Conservation (phyloP, 2,797 vertebrate genomes). For the Myiotriccus ornatus region DNA sequence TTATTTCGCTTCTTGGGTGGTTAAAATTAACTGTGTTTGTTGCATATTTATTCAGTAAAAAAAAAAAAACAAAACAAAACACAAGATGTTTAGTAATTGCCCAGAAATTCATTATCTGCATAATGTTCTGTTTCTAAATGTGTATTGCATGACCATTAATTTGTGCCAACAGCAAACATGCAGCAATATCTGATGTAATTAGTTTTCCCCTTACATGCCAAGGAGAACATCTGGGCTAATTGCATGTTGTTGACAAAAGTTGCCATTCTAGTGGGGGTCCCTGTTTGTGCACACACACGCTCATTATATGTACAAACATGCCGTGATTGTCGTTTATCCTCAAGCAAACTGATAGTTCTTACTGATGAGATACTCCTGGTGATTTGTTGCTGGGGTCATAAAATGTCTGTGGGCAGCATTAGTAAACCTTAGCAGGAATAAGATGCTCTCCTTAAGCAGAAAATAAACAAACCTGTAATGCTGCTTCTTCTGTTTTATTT, state of each 20-base stretch:
- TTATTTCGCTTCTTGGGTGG: conserved; percentile 48
- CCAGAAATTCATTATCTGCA: conserved; percentile 54
- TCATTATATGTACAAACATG: not conserved
- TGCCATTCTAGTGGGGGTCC: not conserved
- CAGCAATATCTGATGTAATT: conserved; percentile 41
- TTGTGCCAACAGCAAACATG: conserved; percentile 27
- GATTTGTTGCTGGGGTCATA: not conserved
- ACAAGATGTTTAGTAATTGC: conserved; percentile 29
- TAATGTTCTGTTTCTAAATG: conserved; percentile 55
- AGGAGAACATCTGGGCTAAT: conserved; percentile 48
- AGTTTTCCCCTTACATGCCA: not conserved
- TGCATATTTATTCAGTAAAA: conserved; percentile 17
- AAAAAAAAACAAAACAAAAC: not conserved
- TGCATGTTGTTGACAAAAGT: not conserved
- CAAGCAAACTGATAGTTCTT: not conserved
- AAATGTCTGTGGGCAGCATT: not conserved
- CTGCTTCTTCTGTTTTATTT: conserved; percentile 21
- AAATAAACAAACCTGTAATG: not conserved
- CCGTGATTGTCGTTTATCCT: not conserved
- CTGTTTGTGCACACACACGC: not conserved
- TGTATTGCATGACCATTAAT: not conserved
- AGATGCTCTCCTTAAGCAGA: not conserved
- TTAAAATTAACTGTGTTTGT: conserved; percentile 29
- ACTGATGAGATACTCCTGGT: not conserved
- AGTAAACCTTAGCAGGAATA: not conserved